These are phyloP conservation scores for Hiodon tergisus DNA, from an alignment of 2,113 vertebrate genomes.

Conservation along the genomic window DNA sequence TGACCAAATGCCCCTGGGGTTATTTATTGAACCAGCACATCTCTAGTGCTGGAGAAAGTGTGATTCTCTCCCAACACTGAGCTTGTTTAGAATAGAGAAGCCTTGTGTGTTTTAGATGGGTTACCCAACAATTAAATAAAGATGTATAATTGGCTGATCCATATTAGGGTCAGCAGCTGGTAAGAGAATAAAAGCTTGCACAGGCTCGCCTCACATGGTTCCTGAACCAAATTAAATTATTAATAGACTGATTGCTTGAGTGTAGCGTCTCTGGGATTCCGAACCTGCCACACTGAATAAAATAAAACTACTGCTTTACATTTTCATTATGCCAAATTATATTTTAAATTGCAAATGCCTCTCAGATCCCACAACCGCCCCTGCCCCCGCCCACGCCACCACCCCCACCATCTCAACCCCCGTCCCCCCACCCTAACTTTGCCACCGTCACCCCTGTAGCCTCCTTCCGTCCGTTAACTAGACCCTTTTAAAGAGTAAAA, in stretches of 20 bases:
- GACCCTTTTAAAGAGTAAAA: too few relatives aligned
- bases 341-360: conserved; percentile 96
- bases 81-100: conserved; percentile 67
- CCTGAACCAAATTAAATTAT: conserved; percentile 96
- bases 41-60: conserved; percentile 52
- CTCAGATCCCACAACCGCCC: conserved; percentile 37
- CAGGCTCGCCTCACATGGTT: conserved; percentile 63
- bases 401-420: background rate
- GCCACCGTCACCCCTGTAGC: conserved; percentile 36
- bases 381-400: conserved; percentile 20
- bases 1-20: conserved; percentile 16
- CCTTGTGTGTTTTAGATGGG: conserved; percentile 64
- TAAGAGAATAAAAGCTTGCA: conserved; percentile 67
- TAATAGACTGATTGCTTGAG: conserved; percentile 89
- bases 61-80: conserved; percentile 51
- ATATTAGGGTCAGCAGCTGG: conserved; percentile 89
- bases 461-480: too few relatives aligned
- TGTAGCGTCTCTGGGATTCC: conserved; percentile 89
- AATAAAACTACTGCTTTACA: conserved; percentile 95
- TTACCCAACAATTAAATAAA: conserved; percentile 85
- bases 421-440: conserved; percentile 23
- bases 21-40: conserved; percentile 37
- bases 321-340: conserved; percentile 96
- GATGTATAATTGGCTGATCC: conserved; percentile 88
- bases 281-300: conserved; percentile 96